phyloP scores from a whole-genome alignment of 1,140 invertebrate genomes.

The Bombus turneri region DNA sequence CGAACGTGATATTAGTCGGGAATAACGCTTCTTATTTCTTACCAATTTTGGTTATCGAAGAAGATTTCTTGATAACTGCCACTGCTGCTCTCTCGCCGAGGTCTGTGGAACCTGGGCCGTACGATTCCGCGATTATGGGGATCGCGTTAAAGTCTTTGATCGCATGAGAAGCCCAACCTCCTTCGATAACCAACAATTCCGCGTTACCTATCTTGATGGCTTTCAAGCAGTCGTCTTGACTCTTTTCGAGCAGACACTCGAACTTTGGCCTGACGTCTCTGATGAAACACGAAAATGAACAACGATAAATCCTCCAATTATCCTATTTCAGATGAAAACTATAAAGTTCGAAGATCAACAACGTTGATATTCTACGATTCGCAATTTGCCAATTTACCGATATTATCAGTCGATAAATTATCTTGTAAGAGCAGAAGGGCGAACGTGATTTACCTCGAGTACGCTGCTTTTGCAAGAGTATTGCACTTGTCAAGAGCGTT shows the following conservation, averaged over 20 bases:
- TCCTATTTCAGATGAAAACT: too few relatives aligned
- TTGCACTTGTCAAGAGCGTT: conserved; percentile 87
- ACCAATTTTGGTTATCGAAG: conserved; percentile 71
- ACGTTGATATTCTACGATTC: neutral
- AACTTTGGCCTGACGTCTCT: conserved; percentile 88
- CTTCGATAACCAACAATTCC: conserved; percentile 86
- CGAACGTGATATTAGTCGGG: too few relatives aligned
- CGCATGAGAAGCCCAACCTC: conserved; percentile 84
- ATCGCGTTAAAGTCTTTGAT: conserved; percentile 81
- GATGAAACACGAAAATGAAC: neutral
- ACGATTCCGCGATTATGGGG: conserved; percentile 83
- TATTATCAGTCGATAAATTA: too few relatives aligned
- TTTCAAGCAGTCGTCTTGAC: conserved; percentile 86
- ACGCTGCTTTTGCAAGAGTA: conserved; percentile 86
- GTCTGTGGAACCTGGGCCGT: conserved; percentile 76
- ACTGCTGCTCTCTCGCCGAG: conserved; percentile 83
- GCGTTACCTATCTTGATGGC: conserved; percentile 85
- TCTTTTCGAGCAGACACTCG: conserved; percentile 84
- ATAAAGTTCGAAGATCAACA: neutral
- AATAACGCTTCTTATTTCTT: neutral
- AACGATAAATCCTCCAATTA: too few relatives aligned
- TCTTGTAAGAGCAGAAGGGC: too few relatives aligned
- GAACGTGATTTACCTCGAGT: conserved; percentile 79
- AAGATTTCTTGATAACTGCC: conserved; percentile 84
- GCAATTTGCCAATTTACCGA: too few relatives aligned